A percentile compares a stretch with the other conserved stretches of the same genome.
These are phyloP conservation scores for Lutraria rhynchaena DNA, from an alignment of 1,140 invertebrate genomes.

Conservation along the genomic window DNA sequence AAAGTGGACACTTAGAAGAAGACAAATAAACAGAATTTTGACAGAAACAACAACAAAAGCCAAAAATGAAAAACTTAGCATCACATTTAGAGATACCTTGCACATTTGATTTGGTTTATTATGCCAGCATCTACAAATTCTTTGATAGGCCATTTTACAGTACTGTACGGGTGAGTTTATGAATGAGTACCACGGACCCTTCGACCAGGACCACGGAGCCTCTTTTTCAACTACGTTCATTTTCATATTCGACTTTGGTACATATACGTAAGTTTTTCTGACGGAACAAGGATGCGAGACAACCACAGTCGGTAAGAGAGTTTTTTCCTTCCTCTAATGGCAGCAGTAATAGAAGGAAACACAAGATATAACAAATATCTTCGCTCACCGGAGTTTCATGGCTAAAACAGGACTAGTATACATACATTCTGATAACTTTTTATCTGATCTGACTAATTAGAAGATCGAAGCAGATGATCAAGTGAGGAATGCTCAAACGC, in stretches of 20 bases:
- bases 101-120: constrained; percentile 29
- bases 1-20: no score
- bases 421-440: no score
- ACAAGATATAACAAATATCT: no score
- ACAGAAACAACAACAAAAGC: constrained; percentile 20
- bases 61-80: neutral
- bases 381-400: no score
- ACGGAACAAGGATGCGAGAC: constrained; percentile 30
- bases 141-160: constrained; percentile 42
- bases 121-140: constrained; percentile 41
- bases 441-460: no score
- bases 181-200: constrained; percentile 1
- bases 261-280: constrained; percentile 27
- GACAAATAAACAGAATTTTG: neutral
- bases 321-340: constrained; percentile 19
- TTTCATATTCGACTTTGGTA: constrained; percentile 26
- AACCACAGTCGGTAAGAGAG: constrained; percentile 42
- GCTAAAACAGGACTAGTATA: no score
- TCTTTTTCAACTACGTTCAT: constrained; percentile 8
- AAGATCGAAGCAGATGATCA: no score
- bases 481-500: no score
- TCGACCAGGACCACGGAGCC: constrained; percentile 48
- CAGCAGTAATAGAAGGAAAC: constrained; percentile 11
- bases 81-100: constrained; percentile 37
- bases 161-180: constrained; percentile 30